These are phyloP conservation scores for Drosophila nannoptera DNA, from an alignment of 1,140 invertebrate species.

Conservation along the genomic window DNA sequence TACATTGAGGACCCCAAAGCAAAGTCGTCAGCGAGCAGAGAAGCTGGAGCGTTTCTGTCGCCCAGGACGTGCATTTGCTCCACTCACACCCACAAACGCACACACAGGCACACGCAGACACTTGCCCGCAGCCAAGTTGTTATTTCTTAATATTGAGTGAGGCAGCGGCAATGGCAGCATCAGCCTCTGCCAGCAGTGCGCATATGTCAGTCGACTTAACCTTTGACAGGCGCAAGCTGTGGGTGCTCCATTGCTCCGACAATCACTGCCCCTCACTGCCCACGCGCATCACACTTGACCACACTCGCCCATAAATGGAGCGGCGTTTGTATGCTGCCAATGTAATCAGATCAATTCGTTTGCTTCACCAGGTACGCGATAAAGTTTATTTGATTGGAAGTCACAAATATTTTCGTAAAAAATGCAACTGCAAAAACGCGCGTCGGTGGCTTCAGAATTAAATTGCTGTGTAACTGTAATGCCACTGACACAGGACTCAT, in stretches of 20 bases:
- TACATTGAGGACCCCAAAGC: slow-evolving; percentile 70
- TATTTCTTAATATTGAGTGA: slow-evolving; percentile 74
- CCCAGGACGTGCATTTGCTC: slow-evolving; percentile 28
- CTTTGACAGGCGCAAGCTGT: slow-evolving; percentile 28
- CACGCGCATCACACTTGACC: neutral
- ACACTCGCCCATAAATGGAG: slow-evolving; percentile 40
- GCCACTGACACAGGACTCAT: too few species aligned
- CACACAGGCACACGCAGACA: slow-evolving; percentile 1
- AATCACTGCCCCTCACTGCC: neutral
- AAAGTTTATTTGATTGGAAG: slow-evolving; percentile 39
- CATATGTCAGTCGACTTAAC: slow-evolving; percentile 44
- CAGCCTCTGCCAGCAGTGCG: slow-evolving; percentile 2
- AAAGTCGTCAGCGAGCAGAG: slow-evolving; percentile 37
- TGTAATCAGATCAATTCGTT: slow-evolving; percentile 47
- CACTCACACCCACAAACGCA: neutral
- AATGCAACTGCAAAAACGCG: neutral
- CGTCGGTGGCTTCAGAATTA: slow-evolving; percentile 11
- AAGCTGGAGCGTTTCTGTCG: slow-evolving; percentile 17
- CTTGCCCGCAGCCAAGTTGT: slow-evolving; percentile 57
- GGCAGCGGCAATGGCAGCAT: neutral
- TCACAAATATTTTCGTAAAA: slow-evolving; percentile 12
- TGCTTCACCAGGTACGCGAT: slow-evolving; percentile 28
- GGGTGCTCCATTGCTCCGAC: neutral
- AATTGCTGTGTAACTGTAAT: neutral
- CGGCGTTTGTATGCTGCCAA: slow-evolving; percentile 36